Evolutionary conservation across 35 echinoderm and acorn worm species (phyloP).

Genomic region (Holothuria glaberrima): DNA sequence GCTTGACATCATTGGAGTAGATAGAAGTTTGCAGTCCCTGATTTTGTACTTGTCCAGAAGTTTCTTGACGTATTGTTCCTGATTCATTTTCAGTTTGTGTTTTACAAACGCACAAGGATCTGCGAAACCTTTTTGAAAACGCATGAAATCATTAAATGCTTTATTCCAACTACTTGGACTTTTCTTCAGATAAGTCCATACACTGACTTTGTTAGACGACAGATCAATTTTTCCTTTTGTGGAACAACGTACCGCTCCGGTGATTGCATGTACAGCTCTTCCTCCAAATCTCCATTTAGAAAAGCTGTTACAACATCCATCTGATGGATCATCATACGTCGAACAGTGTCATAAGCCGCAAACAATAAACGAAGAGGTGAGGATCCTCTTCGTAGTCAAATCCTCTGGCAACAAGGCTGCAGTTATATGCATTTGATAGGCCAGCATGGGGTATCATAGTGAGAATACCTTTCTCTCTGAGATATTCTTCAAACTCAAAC

Average conservation of each 20-base stretch:
- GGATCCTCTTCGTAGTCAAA: constrained; percentile 12
- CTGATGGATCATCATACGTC: constrained; percentile 20
- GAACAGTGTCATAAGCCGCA: constrained; percentile 11
- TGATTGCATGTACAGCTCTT: not conserved
- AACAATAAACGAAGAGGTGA: not conserved
- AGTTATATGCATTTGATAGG: no score
- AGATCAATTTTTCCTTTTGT: not conserved
- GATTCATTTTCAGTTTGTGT: not conserved
- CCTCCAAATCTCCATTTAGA: constrained; percentile 18
- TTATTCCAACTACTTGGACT: no score
- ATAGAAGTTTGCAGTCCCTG: not conserved
- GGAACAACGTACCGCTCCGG: no score
- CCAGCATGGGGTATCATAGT: no score
- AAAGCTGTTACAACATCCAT: constrained; percentile 8
- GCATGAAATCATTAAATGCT: no score
- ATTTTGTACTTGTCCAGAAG: constrained; percentile 14
- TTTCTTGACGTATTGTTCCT: constrained; percentile 4
- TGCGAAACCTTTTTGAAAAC: no score
- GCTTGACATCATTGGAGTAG: constrained; percentile 18
- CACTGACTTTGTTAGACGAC: constrained; percentile 2
- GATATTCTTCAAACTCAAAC: no score
- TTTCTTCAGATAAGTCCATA: constrained; percentile 29
- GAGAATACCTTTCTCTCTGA: no score
- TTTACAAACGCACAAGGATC: not conserved
- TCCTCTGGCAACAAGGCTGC: constrained; percentile 16